phyloP scores from a whole-genome alignment of 2,797 vertebrate genomes.

The Apodemus agrarius region DNA sequence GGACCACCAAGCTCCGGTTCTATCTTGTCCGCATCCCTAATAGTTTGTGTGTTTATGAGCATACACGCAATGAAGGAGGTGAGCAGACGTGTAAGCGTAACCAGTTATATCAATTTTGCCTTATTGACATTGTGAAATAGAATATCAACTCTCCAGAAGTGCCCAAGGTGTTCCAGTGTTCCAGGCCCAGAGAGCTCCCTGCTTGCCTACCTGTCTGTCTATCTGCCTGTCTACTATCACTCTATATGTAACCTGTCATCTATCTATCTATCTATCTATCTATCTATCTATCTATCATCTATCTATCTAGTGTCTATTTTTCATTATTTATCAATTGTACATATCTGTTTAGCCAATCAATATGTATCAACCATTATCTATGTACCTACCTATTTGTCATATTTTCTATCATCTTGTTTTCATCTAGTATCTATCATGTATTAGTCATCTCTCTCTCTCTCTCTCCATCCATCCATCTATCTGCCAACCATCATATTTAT shows the following conservation, averaged over 20 bases:
- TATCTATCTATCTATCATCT: background rate
- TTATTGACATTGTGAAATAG: background rate
- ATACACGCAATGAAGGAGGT: fast-evolving
- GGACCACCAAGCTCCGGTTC: background rate
- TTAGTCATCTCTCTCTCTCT: background rate
- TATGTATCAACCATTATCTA: background rate
- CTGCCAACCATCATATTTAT: background rate
- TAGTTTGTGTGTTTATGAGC: background rate
- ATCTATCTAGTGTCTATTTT: background rate
- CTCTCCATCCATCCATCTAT: background rate
- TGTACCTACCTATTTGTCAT: too few relatives aligned
- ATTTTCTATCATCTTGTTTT: too few relatives aligned
- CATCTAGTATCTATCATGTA: background rate
- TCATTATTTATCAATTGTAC: background rate
- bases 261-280: background rate
- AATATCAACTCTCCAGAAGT: fast-evolving
- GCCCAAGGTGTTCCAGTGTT: fast-evolving
- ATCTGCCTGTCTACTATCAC: background rate
- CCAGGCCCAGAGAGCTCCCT: too few relatives aligned
- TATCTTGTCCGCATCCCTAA: background rate
- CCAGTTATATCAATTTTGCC: background rate
- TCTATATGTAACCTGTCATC: background rate
- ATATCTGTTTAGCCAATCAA: background rate
- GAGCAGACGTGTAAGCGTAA: background rate
- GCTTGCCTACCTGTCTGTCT: background rate